Base-by-base conservation (phyloP, 2,888 invertebrate genomes). In the Leucoptera coffeella region DNA sequence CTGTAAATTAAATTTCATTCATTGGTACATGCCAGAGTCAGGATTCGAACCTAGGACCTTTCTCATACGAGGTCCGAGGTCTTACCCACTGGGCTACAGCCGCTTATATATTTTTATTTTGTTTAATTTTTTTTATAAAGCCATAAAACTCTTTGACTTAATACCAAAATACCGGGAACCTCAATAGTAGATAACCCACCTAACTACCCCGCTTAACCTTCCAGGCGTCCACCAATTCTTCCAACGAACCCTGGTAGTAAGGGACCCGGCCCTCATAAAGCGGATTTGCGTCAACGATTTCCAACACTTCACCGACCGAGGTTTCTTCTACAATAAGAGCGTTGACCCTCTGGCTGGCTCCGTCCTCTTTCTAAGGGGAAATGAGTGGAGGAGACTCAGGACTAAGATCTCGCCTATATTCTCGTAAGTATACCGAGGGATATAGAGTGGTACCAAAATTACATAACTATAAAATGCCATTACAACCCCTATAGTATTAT, bases 381-480 rank as follows among this genome's bases (percentile, higher is more conserved):
- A 52, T 25, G 58, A 61, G 35, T 71, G 71, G 71, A 59, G 48
- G 38, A 43, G 42, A 26, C 42, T 71, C 2, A 34, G 71, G 19
- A 55, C 67, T 1, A 71, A 71, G 32, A 64, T 71, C 36, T 64
- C 71, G 1, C 69, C 71, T 0, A 61, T 67, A 36, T 71, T 71
- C 35, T 67, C 71, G 65, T 69, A 35, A 57, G 67, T 53, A 15
- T 26, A 19, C 6, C 4, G 15, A 23, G 2, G n/a, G n/a, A n/a
- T n/a, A n/a, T n/a, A n/a, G n/a, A n/a, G n/a, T n/a, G n/a, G n/a
- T n/a, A n/a, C n/a, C n/a, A n/a, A n/a, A n/a, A n/a, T n/a, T n/a
- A n/a, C n/a, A n/a, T n/a, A n/a, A n/a, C n/a, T n/a, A n/a, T n/a
- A n/a, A n/a, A n/a, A n/a, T n/a, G n/a, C n/a, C n/a, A n/a, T n/a